Base-by-base conservation (phyloP, 64 coral and sea anemone genomes). In the Pocillopora damicornis region DNA sequence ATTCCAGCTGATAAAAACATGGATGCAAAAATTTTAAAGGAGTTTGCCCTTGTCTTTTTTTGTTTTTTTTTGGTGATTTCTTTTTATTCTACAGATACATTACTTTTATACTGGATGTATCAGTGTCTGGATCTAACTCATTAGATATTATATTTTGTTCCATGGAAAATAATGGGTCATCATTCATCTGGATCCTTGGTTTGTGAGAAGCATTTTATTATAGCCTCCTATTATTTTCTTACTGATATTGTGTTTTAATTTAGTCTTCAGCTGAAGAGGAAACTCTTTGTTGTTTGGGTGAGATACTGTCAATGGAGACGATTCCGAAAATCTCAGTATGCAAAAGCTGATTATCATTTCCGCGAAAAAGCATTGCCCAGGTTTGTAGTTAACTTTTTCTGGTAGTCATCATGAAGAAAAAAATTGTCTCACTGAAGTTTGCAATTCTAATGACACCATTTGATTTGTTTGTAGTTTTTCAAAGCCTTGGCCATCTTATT, bases 281-380 rank as follows among this genome's bases (percentile, higher is more conserved):
- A 89, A 62, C 60, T 90, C n/a, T 84, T 87, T 37, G 20, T 14
- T 1, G 42, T 42, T 38, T 98, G 89, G 92, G 62, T 61, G 77
- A 51, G 8, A 26, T 98, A 98, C 36, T 91, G 89, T 36, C 65
- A 78, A 37, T 93, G 89, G 91, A 91, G 91, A 80, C 88, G 76
- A 78, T 89, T 86, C 26, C 77, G 91, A 89, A 88, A 91, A 18
- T 79, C 34, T 5, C 86, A 98, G 51, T 91, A 98, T 81, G 76
- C 66, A 34, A 84, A 66, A 68, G 95, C 95, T 23, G 95, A 94
- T 79, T 84, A 67, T 63, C 92, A 91, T 62, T 93, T 88, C 65
- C 88, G 89, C 15, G 14, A 88, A 14, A 74, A 37, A 34, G 86
- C 87, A 25, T 91, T 98, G 71, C 95, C 95, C 63, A 98, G 92